Evolutionary conservation across 2,797 vertebrate species (phyloP), one percentile per base, ranked within the genome.

Genomic region (Meriones psammophilus): DNA sequence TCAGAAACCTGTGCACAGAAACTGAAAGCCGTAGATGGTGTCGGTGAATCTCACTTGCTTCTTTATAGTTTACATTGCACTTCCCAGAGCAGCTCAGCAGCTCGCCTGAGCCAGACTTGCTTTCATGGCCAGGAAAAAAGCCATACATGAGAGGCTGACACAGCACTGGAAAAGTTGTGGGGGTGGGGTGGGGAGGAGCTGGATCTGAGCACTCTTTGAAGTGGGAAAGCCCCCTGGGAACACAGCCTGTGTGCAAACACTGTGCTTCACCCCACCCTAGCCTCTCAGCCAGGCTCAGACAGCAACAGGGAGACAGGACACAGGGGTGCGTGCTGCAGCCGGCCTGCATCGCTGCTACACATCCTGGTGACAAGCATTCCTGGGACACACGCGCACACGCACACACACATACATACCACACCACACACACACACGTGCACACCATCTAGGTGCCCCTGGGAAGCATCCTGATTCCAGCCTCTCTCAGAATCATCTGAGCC

Each of bases 111-210:
- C 24, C 15, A 42, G 46, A 46, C 86, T 54, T n/a, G 71, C 66
- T 85, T 87, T 84, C 56, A 28, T 9, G 12, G 36, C 54, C 54
- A 30, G 46, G 33, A 42, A 7, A 39, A 81, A 60, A 80, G 56
- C 76, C 60, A 13, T 0, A 0, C 30, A 8, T 36, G 64, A 56
- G 9, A 64, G 30, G 50, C 74, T 8, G 0, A 1, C 39, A 1
- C 1, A 4, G 7, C 3, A 6, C 78, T 0, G 30, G 62, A 6
- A 8, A 54, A 8, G 22, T 8, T 3, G 42, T 42, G 42, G 22
- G 9, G 22, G 50, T 50, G 8, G 50, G 46, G 50, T 24, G 2
- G 1, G 15, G 18, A 36, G 50, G 50, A 46, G 88, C 10, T 5
- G 2, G 78, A 33, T 46, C 81, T 39, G 50, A 64, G 46, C 26